Base-by-base conservation (phyloP, 2,797 vertebrate species). In the Helostoma temminkii region DNA sequence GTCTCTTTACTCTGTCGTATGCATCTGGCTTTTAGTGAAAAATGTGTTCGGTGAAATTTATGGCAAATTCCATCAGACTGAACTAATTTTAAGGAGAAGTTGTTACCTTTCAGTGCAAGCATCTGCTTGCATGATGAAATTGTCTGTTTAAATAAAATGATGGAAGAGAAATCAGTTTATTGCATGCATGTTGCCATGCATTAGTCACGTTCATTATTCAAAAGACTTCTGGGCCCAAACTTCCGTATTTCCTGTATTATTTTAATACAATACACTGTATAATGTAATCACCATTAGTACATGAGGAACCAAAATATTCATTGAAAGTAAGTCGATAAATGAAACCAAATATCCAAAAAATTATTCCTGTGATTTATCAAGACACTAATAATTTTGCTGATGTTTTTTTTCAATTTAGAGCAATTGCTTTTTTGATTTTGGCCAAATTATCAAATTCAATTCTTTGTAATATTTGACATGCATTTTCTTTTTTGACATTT, bases 191-290 rank as follows among this genome's bases (percentile, higher is more conserved):
- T 62, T 43, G 21, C 28, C 39, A 49, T 68, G 18, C 64, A 75
- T 84, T 69, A 71, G 50, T 77, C 66, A 74, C 74, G 75, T 66
- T 67, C 71, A 69, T 82, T 75, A 74, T 66, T 64, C 58, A 26
- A 45, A 46, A 68, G 45, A 74, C 57, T 34, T 59, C 30, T 60
- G 41, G 28, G 58, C 30, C 43, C 48, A 46, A 37, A 52, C 50
- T 74, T 59, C 16, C 19, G 41, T 48, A 14, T 56, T 60, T 71
- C 49, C 9, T 60, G 21, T 71, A 56, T 45, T 32, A 26, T 65
- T 57, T 43, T 18, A n/a, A n/a, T n/a, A n/a, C n/a, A n/a, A n/a
- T n/a, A n/a, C n/a, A n/a, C n/a, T n/a, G n/a, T n/a, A n/a, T n/a
- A n/a, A n/a, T n/a, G n/a, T n/a, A n/a, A n/a, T n/a, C n/a, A n/a